Percentiles rank a stretch among this genome's conserved stretches.
These are phyloP conservation scores for Arctopsyche grandis DNA, from an alignment of 1,140 invertebrate species.

Conservation along the genomic window DNA sequence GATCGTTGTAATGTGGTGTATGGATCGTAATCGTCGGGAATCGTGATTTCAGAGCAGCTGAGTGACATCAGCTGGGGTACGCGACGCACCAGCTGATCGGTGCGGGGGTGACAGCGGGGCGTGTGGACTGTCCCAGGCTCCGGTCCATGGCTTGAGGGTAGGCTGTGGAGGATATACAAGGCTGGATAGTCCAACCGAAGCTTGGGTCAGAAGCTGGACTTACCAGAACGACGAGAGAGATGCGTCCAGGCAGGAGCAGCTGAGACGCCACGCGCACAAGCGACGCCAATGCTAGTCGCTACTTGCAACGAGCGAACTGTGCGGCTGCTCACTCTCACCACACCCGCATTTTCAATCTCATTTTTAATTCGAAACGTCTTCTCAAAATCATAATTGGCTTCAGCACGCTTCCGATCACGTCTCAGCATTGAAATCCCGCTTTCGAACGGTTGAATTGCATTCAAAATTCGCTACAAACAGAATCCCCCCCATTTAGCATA, in stretches of 20 bases:
- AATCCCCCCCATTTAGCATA: no score
- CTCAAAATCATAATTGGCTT: no score
- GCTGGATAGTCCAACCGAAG: neutral
- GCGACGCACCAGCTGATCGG: constrained; percentile 55
- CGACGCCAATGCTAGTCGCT: constrained; percentile 55
- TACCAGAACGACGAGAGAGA: constrained; percentile 45
- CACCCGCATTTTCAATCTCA: neutral
- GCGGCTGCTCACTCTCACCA: neutral
- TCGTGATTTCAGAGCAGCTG: constrained; percentile 46
- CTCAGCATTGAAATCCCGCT: no score
- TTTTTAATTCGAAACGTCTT: neutral
- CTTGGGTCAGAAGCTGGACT: neutral
- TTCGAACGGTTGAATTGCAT: no score
- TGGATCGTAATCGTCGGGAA: no score
- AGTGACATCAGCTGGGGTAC: constrained; percentile 55
- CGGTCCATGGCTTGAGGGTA: no score
- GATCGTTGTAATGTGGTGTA: no score
- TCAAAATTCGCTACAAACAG: no score
- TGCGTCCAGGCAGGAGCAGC: constrained; percentile 54
- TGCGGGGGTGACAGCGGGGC: no score
- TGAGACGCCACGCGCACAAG: constrained; percentile 58
- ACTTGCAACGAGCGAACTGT: constrained; percentile 25
- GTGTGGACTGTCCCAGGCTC: no score
- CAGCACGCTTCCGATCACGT: no score
- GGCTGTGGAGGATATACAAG: neutral